Conservation (phyloP, 2,797 vertebrate genomes). For the Hoplostethus atlanticus region DNA sequence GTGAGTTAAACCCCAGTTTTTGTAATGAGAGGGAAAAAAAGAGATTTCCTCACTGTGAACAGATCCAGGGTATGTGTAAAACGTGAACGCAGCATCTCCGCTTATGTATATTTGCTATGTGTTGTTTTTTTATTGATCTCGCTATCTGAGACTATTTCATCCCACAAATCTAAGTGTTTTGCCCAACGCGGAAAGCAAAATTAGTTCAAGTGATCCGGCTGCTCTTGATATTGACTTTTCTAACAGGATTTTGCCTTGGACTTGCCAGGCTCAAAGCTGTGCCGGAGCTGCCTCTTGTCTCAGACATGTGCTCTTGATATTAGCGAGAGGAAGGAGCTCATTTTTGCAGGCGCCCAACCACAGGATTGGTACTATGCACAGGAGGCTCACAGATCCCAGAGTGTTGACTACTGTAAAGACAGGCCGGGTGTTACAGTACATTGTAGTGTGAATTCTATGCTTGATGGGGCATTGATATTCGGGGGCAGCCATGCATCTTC, state of each 20-base stretch:
- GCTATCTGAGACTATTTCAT: conserved; percentile 37
- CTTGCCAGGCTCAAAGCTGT: conserved; percentile 55
- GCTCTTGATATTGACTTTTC: conserved; percentile 74
- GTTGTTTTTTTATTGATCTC: conserved; percentile 20
- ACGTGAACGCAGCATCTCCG: conserved; percentile 5
- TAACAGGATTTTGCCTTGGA: conserved; percentile 57
- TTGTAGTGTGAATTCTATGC: conserved; percentile 45
- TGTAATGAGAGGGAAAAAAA: conserved; percentile 44
- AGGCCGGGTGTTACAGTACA: conserved; percentile 20
- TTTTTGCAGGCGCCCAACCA: conserved; percentile 59
- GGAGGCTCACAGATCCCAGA: conserved; percentile 33
- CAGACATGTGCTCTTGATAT: conserved; percentile 82
- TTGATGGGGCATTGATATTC: conserved; percentile 52
- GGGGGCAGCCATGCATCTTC: conserved; percentile 56
- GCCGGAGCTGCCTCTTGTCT: conserved; percentile 61
- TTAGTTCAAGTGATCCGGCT: conserved; percentile 61
- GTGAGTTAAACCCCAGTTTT: conserved; percentile 37
- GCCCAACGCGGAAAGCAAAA: conserved; percentile 50
- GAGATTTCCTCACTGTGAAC: conserved; percentile 54
- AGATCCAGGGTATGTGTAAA: conserved; percentile 21
- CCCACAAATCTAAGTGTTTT: conserved; percentile 38
- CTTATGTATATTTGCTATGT: conserved; percentile 17
- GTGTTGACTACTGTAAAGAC: conserved; percentile 35
- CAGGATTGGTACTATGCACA: conserved; percentile 46
- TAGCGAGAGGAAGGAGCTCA: conserved; percentile 67